These are phyloP conservation scores for Ischnura elegans DNA, from an alignment of 2,888 invertebrate species.

Conservation along the genomic window DNA sequence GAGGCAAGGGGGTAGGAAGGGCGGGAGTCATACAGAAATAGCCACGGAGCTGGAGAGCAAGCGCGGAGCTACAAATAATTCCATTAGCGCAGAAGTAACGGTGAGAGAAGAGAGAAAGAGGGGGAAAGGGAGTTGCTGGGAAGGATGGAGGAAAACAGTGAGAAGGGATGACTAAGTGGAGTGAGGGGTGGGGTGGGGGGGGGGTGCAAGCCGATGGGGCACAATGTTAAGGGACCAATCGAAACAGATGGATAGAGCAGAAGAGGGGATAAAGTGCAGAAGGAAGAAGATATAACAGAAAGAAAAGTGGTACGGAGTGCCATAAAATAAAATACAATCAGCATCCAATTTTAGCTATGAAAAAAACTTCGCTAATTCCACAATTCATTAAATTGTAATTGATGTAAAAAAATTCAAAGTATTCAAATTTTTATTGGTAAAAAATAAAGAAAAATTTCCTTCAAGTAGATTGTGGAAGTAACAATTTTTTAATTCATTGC, in stretches of 20 bases:
- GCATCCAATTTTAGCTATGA: no score
- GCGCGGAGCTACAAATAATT: conserved; percentile 60
- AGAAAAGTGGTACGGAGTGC: not conserved
- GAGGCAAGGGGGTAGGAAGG: not conserved
- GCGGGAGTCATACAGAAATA: conserved; percentile 60
- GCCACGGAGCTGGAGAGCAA: conserved; percentile 45
- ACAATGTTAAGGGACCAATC: not conserved
- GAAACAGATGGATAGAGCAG: not conserved
- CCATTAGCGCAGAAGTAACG: conserved; percentile 61
- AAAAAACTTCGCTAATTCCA: no score
- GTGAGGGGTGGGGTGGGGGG: no score
- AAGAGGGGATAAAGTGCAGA: not conserved
- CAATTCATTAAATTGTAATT: no score
- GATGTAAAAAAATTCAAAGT: no score
- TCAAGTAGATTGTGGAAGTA: no score
- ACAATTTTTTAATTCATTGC: no score
- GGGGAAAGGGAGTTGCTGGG: not conserved
- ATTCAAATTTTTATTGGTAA: no score
- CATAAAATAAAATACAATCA: not conserved
- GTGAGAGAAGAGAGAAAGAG: not conserved
- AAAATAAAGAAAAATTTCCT: no score
- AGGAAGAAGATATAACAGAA: not conserved
- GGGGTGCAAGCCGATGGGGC: not conserved
- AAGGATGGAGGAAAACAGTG: no score
- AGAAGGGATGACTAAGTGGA: no score